phyloP scores from a whole-genome alignment of 2,888 invertebrate genomes.

The Petrolisthes manimaculis region DNA sequence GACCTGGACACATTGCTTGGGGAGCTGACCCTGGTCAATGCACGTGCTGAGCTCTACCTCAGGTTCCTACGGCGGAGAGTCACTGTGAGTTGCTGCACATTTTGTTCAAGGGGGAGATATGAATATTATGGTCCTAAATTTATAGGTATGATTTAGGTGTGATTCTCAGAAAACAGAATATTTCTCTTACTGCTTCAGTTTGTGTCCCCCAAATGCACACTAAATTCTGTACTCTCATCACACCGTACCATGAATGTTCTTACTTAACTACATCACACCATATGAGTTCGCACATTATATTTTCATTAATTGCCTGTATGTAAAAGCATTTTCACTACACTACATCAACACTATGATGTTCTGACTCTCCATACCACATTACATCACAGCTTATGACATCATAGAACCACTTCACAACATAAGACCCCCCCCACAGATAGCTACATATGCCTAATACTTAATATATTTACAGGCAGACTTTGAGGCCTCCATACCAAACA shows the following conservation, averaged over 20 bases:
- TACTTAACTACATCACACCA: too few species aligned
- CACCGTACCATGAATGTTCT: too few species aligned
- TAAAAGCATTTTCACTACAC: too few species aligned
- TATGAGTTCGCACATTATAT: too few species aligned
- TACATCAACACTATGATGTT: too few species aligned
- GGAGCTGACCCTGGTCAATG: conserved; percentile 92
- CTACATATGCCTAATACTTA: neutral
- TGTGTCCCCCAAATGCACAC: neutral
- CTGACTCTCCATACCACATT: too few species aligned
- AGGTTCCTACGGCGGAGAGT: conserved; percentile 85
- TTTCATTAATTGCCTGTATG: too few species aligned
- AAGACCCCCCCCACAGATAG: too few species aligned
- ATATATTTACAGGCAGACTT: conserved; percentile 65
- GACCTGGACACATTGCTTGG: conserved; percentile 88
- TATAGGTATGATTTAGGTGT: neutral
- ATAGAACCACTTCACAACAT: too few species aligned
- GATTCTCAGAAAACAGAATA: neutral
- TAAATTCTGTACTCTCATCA: neutral
- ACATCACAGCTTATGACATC: too few species aligned
- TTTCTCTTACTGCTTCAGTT: neutral
- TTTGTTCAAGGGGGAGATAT: neutral
- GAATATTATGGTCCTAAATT: neutral
- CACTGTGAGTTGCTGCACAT: conserved; percentile 73
- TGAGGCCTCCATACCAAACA: conserved; percentile 64
- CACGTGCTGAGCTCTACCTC: conserved; percentile 90